phyloP scores from a whole-genome alignment of 2,113 vertebrate species.

The Vombatus ursinus region DNA sequence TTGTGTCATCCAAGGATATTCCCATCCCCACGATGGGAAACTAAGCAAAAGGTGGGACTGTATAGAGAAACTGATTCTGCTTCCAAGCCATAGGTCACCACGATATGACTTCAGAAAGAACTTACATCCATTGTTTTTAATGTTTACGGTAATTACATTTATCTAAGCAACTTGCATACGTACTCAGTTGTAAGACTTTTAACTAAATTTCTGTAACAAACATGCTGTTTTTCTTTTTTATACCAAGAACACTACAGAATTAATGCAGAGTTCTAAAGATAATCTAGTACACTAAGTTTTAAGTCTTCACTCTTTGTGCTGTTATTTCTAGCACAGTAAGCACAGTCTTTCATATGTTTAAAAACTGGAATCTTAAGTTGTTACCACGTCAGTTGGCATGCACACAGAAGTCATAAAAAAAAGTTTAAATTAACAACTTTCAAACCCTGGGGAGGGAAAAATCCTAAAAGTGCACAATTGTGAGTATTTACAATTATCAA shows the following conservation, averaged over 20 bases:
- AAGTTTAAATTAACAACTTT: constrained; percentile 84
- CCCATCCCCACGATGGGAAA: background rate
- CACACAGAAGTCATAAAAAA: constrained; percentile 81
- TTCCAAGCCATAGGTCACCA: background rate
- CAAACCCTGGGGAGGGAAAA: constrained; percentile 79
- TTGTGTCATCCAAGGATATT: background rate
- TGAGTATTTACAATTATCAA: constrained; percentile 78
- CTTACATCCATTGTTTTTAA: constrained; percentile 3
- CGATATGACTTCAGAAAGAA: background rate
- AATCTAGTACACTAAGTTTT: constrained; percentile 86
- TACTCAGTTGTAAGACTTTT: constrained; percentile 86
- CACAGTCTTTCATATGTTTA: constrained; percentile 83
- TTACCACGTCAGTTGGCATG: constrained; percentile 77
- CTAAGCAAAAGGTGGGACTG: background rate
- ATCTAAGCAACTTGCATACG: constrained; percentile 88
- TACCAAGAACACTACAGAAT: constrained; percentile 86
- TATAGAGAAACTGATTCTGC: background rate
- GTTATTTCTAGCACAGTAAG: constrained; percentile 84
- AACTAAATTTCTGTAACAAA: constrained; percentile 87
- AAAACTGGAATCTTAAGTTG: constrained; percentile 79
- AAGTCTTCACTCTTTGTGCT: constrained; percentile 86
- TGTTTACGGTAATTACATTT: constrained; percentile 86
- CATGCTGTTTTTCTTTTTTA: constrained; percentile 79
- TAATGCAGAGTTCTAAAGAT: constrained; percentile 87
- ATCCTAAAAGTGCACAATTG: constrained; percentile 79